Percentiles rank a stretch among this genome's conserved stretches.
These are phyloP conservation scores for Zaprionus capensis DNA, from an alignment of 1,140 invertebrate species.

Conservation along the genomic window DNA sequence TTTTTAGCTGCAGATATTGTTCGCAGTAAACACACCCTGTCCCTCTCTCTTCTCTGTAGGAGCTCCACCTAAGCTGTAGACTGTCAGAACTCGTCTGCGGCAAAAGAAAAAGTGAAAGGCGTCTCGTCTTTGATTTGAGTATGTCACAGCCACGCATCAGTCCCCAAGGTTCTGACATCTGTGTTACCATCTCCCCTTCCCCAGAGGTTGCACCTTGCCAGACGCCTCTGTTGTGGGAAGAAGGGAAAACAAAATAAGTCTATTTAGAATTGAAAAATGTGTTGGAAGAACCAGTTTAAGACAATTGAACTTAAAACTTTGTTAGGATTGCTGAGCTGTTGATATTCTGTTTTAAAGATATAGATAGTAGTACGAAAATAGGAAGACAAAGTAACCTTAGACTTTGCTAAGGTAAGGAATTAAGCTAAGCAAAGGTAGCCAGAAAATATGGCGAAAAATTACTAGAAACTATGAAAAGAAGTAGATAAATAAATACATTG, in stretches of 20 bases:
- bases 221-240: background rate
- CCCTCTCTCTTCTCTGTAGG: background rate
- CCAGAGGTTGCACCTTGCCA: background rate
- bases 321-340: too few species aligned
- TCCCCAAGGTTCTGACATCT: background rate
- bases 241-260: background rate
- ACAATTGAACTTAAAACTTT: background rate
- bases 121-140: constrained; percentile 65
- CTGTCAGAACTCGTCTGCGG: background rate
- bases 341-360: too few species aligned
- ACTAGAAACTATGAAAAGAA: too few species aligned
- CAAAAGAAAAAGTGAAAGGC: constrained; percentile 66
- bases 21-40: constrained; percentile 13
- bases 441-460: too few species aligned
- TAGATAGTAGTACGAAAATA: too few species aligned
- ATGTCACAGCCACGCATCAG: constrained; percentile 50
- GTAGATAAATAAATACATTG: too few species aligned
- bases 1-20: constrained; percentile 61
- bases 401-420: too few species aligned
- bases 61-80: background rate
- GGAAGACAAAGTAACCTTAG: too few species aligned
- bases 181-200: constrained; percentile 4
- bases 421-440: too few species aligned
- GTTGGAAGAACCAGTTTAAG: background rate
- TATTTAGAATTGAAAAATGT: background rate